Conservation (phyloP, 2,888 invertebrate species). For the Lithophane ornitopus region DNA sequence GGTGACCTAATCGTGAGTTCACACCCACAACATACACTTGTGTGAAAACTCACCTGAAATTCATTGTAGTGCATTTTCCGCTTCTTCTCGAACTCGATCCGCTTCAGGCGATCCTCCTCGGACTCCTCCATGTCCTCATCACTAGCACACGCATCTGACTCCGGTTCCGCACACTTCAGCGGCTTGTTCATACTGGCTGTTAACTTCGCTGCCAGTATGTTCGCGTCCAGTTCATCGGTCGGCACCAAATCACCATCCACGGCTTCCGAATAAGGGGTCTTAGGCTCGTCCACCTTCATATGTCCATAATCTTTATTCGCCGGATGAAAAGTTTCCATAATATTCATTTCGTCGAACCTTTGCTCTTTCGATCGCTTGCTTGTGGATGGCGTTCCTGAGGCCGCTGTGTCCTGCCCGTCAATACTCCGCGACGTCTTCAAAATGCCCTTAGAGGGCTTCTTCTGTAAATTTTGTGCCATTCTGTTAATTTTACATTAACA, state of each 20-base stretch:
- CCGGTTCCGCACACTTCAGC: slow-evolving; percentile 85
- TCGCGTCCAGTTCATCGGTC: slow-evolving; percentile 92
- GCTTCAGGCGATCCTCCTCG: slow-evolving; percentile 92
- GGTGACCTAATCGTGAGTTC: slow-evolving; percentile 60
- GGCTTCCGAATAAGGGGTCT: slow-evolving; percentile 95
- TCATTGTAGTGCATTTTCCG: slow-evolving; percentile 99
- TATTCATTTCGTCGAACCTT: slow-evolving; percentile 99
- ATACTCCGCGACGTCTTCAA: slow-evolving; percentile 98
- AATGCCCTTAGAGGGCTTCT: slow-evolving; percentile 97
- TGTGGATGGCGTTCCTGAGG: slow-evolving; percentile 80
- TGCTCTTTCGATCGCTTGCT: slow-evolving; percentile 91
- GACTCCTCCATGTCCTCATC: slow-evolving; percentile 91
- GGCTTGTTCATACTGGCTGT: slow-evolving; percentile 89
- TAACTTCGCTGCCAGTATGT: slow-evolving; percentile 94
- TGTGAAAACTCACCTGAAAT: slow-evolving; percentile 89
- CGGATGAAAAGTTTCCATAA: slow-evolving; percentile 99
- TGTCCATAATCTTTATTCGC: slow-evolving; percentile 99
- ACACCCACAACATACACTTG: slow-evolving; percentile 47
- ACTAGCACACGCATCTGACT: slow-evolving; percentile 87
- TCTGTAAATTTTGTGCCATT: slow-evolving; percentile 95
- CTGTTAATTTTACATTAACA: slow-evolving; percentile 72
- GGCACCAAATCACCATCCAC: slow-evolving; percentile 91
- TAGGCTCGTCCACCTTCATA: slow-evolving; percentile 99
- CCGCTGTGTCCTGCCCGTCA: slow-evolving; percentile 91
- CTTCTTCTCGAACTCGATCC: slow-evolving; percentile 96